Conservation (phyloP, 2,797 vertebrate species). For the Gadopsis bispinosus region DNA sequence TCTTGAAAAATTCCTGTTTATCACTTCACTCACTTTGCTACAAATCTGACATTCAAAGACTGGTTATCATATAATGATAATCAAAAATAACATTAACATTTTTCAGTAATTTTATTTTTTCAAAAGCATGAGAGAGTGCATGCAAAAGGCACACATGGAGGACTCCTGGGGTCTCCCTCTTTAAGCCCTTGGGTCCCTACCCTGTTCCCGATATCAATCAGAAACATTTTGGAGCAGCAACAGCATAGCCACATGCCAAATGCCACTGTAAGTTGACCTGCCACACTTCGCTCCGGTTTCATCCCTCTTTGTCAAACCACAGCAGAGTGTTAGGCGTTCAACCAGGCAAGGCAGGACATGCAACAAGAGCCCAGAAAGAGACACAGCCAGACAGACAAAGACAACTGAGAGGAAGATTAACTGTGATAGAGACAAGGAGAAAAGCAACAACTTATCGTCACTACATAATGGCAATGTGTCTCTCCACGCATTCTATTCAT, state of each 20-base stretch:
- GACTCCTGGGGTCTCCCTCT: conserved; percentile 26
- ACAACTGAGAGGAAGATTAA: conserved; percentile 46
- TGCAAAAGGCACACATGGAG: neutral
- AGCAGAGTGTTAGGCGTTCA: conserved; percentile 53
- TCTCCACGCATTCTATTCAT: conserved; percentile 62
- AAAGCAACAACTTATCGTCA: conserved; percentile 52
- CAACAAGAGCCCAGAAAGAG: conserved; percentile 48
- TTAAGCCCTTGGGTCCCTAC: conserved; percentile 13
- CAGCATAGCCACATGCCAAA: conserved; percentile 50
- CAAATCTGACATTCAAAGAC: neutral
- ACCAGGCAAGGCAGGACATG: conserved; percentile 51
- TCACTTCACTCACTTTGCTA: neutral
- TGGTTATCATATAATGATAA: neutral
- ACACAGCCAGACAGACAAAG: conserved; percentile 45
- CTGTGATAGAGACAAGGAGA: conserved; percentile 47
- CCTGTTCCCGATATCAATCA: conserved; percentile 63
- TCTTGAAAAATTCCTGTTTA: neutral
- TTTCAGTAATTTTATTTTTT: neutral
- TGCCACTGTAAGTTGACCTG: conserved; percentile 57
- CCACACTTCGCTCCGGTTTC: conserved; percentile 61
- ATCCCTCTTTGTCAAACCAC: conserved; percentile 61
- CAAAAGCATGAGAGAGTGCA: neutral
- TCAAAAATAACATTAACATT: neutral
- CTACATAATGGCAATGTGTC: conserved; percentile 70
- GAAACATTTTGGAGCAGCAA: conserved; percentile 50